Base-by-base conservation (phyloP, 2,888 invertebrate species). In the Trilocha varians region DNA sequence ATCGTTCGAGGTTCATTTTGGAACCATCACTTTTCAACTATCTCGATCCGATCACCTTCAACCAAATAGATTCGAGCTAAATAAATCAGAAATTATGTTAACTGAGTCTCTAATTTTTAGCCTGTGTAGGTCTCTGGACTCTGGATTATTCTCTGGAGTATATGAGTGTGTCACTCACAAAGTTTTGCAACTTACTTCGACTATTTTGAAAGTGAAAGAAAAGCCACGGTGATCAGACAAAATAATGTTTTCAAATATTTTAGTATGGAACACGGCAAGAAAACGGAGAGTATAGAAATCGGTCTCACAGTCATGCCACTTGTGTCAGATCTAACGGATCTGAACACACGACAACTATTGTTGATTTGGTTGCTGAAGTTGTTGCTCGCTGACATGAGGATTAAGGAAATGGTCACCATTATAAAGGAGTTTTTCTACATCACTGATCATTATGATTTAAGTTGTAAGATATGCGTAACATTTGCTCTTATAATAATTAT, bases 361-460 rank as follows among this genome's bases (percentile, higher is more conserved):
- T 54, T 72, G 0, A 51, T 74, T 5, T 71, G 68, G 60, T 62
- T 78, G 59, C 54, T 78, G 13, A 70, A 63, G 52, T 49, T 77
- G 14, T 48, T 78, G 39, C 64, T 78, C 2, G 57, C 61, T 0
- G 75, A 75, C 40, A 48, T 70, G 14, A 63, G 71, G 39, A 56
- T 77, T 16, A 51, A 55, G 11, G 74, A 76, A 34, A 73, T 74
- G 73, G 73, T 75, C 15, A 48, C 61, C 3, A 65, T 76, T 4
- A 78, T 78, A 74, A 60, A 63, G 32, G 73, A 78, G 49, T 71
- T 66, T 52, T 66, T 77, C 36, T 73, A 65, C 42, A 56, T 66
- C 55, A 64, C 66, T 2, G 70, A 72, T 36, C 62, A 70, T 47
- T 74, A 69, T 41, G 73, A 75, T 41, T 56, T 70, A 38, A 70